These are phyloP conservation scores for Psylliodes chrysocephalus DNA, from an alignment of 2,888 invertebrate species.

Conservation along the genomic window DNA sequence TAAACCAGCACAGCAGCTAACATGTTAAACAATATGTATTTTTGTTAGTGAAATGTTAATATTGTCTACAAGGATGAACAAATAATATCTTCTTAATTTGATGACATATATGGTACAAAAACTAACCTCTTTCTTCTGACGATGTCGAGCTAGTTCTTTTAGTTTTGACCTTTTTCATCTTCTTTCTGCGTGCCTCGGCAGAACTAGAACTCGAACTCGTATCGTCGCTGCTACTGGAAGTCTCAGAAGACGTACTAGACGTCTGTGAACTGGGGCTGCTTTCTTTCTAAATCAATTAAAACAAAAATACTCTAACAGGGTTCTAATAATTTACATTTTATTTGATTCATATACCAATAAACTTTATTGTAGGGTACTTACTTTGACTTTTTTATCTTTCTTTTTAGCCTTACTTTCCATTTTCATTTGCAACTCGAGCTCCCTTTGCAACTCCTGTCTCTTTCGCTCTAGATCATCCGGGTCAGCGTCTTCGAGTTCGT, in stretches of 20 bases:
- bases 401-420: conserved; percentile 77
- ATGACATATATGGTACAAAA: neutral
- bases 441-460: conserved; percentile 78
- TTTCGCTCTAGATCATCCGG: conserved; percentile 82
- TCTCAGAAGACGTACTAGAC: conserved; percentile 72
- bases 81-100: too few relatives aligned
- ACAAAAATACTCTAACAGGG: too few relatives aligned
- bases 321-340: too few relatives aligned
- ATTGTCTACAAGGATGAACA: too few relatives aligned
- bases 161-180: conserved; percentile 58
- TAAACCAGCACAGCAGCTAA: too few relatives aligned
- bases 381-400: conserved; percentile 72
- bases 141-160: conserved; percentile 59
- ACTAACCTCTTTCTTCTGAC: conserved; percentile 70
- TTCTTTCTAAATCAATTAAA: conserved; percentile 58
- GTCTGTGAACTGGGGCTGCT: conserved; percentile 77
- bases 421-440: conserved; percentile 82
- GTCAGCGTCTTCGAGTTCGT: conserved; percentile 83
- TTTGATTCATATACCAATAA: too few relatives aligned
- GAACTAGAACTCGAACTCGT: conserved; percentile 69
- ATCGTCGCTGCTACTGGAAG: conserved; percentile 74
- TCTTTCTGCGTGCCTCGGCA: conserved; percentile 59
- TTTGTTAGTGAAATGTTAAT: too few relatives aligned
- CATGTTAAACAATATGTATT: too few relatives aligned
- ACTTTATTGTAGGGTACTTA: too few relatives aligned